These are phyloP conservation scores for Camponotus floridanus DNA, from an alignment of 1,140 invertebrate species.

Conservation along the genomic window DNA sequence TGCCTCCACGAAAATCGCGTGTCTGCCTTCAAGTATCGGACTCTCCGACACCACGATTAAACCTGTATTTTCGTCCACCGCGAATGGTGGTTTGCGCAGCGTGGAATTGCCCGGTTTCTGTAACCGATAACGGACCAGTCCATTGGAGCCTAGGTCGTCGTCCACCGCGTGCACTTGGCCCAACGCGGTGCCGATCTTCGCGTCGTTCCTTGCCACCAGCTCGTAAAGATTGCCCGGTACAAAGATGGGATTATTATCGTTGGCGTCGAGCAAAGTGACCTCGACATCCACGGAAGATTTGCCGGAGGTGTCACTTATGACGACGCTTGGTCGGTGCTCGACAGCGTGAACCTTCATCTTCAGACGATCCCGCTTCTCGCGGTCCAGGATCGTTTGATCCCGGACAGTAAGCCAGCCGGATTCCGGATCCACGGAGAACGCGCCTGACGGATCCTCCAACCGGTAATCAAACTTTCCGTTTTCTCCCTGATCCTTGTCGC, in stretches of 20 bases:
- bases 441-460: conserved; percentile 90
- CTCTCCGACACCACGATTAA: conserved; percentile 90
- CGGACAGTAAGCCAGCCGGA: conserved; percentile 95
- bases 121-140: conserved; percentile 91
- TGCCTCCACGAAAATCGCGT: conserved; percentile 93
- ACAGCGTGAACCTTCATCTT: conserved; percentile 92
- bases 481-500: conserved; percentile 93
- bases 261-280: conserved; percentile 93
- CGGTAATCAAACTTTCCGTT: conserved; percentile 94
- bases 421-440: conserved; percentile 92
- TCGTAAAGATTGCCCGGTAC: conserved; percentile 93
- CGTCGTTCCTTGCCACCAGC: conserved; percentile 90
- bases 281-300: conserved; percentile 91
- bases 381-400: conserved; percentile 92
- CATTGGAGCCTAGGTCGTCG: conserved; percentile 93
- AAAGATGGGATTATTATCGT: conserved; percentile 95
- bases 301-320: conserved; percentile 72
- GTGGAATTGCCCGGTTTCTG: conserved; percentile 90
- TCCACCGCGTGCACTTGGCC: conserved; percentile 93
- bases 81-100: conserved; percentile 90
- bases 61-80: conserved; percentile 91
- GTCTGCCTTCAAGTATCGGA: conserved; percentile 89
- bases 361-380: conserved; percentile 90
- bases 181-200: conserved; percentile 89
- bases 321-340: conserved; percentile 90